Evolutionary conservation across 2,888 invertebrate genomes (phyloP).

Genomic region (Catocala nupta): DNA sequence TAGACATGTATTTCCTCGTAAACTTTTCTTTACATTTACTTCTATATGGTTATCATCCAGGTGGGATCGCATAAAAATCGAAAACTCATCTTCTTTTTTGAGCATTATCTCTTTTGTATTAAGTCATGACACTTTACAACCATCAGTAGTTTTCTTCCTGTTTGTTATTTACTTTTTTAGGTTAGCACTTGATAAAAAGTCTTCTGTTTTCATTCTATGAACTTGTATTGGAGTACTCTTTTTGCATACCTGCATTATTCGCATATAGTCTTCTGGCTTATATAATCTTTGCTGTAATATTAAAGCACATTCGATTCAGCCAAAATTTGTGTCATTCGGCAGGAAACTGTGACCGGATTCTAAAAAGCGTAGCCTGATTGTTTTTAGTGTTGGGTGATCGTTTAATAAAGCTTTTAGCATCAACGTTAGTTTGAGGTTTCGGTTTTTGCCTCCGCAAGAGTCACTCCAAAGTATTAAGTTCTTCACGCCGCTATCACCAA

Average conservation of each 20-base stretch:
- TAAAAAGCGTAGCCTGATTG: constrained; percentile 21
- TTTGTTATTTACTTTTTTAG: constrained; percentile 24
- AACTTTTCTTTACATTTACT: constrained; percentile 24
- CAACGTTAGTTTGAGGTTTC: too few relatives aligned
- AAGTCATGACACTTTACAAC: constrained; percentile 15
- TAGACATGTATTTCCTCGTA: constrained; percentile 17
- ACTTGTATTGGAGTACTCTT: constrained; percentile 23
- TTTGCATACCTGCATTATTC: constrained; percentile 15
- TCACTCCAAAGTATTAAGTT: too few relatives aligned
- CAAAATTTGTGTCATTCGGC: constrained; percentile 34
- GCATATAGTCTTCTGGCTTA: constrained; percentile 20
- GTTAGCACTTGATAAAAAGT: constrained; percentile 20
- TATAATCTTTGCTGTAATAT: constrained; percentile 24
- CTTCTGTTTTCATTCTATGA: constrained; percentile 17
- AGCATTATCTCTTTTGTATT: constrained; percentile 30
- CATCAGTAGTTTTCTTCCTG: constrained; percentile 19
- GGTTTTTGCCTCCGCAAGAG: too few relatives aligned
- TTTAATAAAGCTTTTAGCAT: too few relatives aligned
- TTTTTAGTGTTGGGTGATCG: too few relatives aligned
- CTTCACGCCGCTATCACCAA: too few relatives aligned
- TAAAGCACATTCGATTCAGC: constrained; percentile 11
- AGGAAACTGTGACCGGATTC: constrained; percentile 37
- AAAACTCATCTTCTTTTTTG: constrained; percentile 25
- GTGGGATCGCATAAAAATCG: constrained; percentile 24
- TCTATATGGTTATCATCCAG: constrained; percentile 17